A percentile compares a stretch with the other conserved stretches of the same genome.
phyloP scores from a whole-genome alignment of 2,888 invertebrate genomes.

The Enoplolaimus lenunculus region DNA sequence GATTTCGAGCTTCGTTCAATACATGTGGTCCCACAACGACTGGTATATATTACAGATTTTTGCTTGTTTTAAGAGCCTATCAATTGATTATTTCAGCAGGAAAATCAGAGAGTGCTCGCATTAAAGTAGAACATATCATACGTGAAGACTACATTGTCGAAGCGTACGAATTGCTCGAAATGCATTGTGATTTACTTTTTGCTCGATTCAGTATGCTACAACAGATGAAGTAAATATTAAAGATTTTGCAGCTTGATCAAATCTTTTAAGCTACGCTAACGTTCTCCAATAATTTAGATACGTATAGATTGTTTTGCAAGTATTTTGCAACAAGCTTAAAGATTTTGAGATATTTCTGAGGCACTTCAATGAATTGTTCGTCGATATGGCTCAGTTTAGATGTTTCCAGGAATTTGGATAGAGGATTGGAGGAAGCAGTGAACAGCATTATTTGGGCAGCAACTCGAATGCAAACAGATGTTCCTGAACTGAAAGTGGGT shows the following conservation, averaged over 20 bases:
- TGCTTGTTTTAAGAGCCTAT: too few species aligned
- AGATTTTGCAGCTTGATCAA: too few species aligned
- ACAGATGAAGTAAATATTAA: not conserved
- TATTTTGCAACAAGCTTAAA: too few species aligned
- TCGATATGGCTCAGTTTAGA: too few species aligned
- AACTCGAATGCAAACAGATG: not conserved
- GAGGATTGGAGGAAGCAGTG: not conserved
- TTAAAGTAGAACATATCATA: not conserved
- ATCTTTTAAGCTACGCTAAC: too few species aligned
- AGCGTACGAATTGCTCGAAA: not conserved
- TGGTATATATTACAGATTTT: too few species aligned
- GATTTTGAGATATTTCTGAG: too few species aligned
- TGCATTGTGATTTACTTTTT: not conserved
- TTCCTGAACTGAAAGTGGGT: not conserved
- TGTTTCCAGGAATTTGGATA: not conserved
- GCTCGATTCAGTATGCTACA: not conserved
- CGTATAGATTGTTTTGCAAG: too few species aligned
- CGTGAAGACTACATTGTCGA: not conserved
- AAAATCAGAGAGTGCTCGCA: not conserved
- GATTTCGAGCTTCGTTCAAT: too few species aligned
- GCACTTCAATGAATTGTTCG: too few species aligned
- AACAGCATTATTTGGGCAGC: not conserved
- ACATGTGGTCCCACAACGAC: too few species aligned
- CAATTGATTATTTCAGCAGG: not conserved
- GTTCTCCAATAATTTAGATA: too few species aligned